phyloP scores from a whole-genome alignment of 2,113 vertebrate genomes.

The Chaetorhynchus papuensis region DNA sequence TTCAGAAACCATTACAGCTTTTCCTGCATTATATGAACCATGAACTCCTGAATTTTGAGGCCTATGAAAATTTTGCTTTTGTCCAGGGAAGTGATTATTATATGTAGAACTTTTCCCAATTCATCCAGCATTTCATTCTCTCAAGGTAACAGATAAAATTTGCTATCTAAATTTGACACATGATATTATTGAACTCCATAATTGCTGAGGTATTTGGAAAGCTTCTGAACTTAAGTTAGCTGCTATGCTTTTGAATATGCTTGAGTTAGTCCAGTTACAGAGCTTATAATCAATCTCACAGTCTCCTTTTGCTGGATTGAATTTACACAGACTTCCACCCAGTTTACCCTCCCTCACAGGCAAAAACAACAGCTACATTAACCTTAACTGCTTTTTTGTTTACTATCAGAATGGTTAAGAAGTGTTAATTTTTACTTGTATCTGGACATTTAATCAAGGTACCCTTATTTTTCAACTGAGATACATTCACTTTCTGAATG shows the following conservation, averaged over 20 bases:
- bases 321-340: not conserved
- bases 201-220: not conserved
- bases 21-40: not conserved
- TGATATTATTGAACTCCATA: not conserved
- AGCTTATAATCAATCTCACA: not conserved
- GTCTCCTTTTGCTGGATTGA: not conserved
- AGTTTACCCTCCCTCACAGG: not conserved
- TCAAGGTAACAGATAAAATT: not conserved
- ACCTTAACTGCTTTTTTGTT: not conserved
- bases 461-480: not conserved
- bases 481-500: not conserved
- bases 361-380: not conserved
- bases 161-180: not conserved
- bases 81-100: not conserved
- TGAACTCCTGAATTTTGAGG: not conserved
- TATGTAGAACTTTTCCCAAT: not conserved
- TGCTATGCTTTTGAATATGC: not conserved
- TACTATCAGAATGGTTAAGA: not conserved
- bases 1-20: not conserved
- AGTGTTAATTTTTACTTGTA: not conserved
- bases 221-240: not conserved
- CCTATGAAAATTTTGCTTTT: not conserved
- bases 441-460: not conserved
- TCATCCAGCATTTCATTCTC: not conserved
- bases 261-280: not conserved